A percentile compares a stretch with the other conserved stretches of the same genome.
Conservation (phyloP, 2,797 vertebrate genomes). For the Leptodactylus fallax region DNA sequence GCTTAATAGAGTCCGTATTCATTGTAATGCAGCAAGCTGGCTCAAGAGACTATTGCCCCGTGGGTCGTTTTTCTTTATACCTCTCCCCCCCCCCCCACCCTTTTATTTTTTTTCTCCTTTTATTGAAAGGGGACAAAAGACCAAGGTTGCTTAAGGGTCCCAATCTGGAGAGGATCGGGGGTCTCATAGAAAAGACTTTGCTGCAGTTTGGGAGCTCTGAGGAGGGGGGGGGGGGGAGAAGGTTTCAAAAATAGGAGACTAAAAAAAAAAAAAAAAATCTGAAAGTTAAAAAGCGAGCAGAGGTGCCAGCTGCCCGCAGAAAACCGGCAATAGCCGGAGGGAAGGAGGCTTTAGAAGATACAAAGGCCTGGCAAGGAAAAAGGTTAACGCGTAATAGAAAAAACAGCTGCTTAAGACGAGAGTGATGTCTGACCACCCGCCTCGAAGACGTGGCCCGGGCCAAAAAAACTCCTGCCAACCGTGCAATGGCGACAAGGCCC, state of each 20-base stretch:
- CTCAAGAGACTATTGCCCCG: conserved; percentile 87
- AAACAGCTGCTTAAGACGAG: conserved; percentile 59
- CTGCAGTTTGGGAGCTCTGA: conserved; percentile 61
- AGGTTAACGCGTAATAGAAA: conserved; percentile 56
- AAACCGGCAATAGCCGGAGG: conserved; percentile 20
- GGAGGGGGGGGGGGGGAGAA: conserved; percentile 56
- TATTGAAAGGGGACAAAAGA: conserved; percentile 69
- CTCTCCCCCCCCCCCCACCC: conserved; percentile 67
- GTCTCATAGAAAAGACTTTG: conserved; percentile 75
- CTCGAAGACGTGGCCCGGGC: conserved; percentile 16
- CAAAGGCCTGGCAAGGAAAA: conserved; percentile 50
- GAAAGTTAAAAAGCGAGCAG: conserved; percentile 70
- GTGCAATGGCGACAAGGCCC: conserved; percentile 18
- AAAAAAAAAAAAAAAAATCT: conserved; percentile 4
- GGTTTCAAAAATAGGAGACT: conserved; percentile 49
- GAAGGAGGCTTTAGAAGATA: conserved; percentile 24
- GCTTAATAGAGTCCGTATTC: conserved; percentile 99
- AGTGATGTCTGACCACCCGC: conserved; percentile 51
- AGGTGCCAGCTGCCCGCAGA: conserved; percentile 71
- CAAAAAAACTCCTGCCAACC: conserved; percentile 19
- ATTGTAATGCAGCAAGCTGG: conserved; percentile 99
- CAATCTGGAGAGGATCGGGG: conserved; percentile 88
- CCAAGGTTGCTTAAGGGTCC: conserved; percentile 80
- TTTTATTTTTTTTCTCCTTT: conserved; percentile 57
- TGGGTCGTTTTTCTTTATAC: conserved; percentile 82